These are phyloP conservation scores for Eriocheir sinensis DNA, from an alignment of 1,140 invertebrate species.

Conservation along the genomic window DNA sequence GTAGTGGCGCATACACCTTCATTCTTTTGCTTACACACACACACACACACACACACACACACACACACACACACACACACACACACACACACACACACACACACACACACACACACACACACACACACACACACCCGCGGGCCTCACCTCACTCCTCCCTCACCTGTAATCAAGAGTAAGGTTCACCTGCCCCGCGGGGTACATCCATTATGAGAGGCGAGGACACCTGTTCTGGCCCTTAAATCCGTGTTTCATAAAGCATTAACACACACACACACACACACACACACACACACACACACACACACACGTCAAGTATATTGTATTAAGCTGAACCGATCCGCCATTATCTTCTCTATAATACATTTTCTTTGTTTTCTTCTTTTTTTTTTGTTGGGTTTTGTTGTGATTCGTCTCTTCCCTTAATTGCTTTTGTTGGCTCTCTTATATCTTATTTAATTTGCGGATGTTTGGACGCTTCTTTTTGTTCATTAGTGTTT, in stretches of 20 bases:
- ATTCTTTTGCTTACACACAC: neutral
- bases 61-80: neutral
- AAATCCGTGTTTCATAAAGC: no score
- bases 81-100: conserved; percentile 5
- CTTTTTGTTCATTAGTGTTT: no score
- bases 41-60: neutral
- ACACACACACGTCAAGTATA: no score
- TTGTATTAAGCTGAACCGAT: no score
- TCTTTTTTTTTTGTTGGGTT: neutral
- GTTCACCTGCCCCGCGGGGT: neutral
- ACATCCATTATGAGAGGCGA: neutral
- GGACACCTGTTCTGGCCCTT: neutral
- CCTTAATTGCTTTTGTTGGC: no score
- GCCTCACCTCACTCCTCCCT: neutral
- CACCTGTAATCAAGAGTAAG: neutral
- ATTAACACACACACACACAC: no score
- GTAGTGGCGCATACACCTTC: no score
- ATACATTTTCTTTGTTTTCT: neutral
- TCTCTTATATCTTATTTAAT: no score
- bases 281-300: no score
- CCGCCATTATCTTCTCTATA: neutral
- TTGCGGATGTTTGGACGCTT: no score
- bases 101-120: conserved; percentile 46
- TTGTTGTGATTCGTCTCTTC: no score
- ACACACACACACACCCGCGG: neutral